These are phyloP conservation scores for Tricholaema leucomelas DNA, from an alignment of 2,113 vertebrate species.

Conservation along the genomic window DNA sequence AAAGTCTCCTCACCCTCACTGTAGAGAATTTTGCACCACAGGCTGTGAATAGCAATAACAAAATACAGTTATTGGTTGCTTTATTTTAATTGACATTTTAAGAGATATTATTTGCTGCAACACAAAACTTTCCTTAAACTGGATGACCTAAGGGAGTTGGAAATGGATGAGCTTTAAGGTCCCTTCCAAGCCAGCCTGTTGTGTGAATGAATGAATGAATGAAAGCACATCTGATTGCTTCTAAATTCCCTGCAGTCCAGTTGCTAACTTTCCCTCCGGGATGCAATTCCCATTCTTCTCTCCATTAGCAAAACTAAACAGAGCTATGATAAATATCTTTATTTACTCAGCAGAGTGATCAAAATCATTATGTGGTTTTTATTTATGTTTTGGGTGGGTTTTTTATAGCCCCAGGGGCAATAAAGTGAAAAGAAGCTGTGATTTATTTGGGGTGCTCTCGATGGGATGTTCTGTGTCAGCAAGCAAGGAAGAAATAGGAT, in stretches of 20 bases:
- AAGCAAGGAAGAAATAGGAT: slow-evolving; percentile 12
- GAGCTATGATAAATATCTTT: slow-evolving; percentile 75
- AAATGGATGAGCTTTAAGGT: no score
- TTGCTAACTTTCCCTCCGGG: background rate
- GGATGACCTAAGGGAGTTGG: no score
- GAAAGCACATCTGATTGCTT: background rate
- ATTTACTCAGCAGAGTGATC: slow-evolving; percentile 76
- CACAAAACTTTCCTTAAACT: no score
- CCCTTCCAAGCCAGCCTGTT: no score
- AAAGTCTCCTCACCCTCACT: no score
- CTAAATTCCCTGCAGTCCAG: background rate
- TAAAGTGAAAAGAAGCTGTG: slow-evolving; percentile 49
- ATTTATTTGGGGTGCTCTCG: slow-evolving; percentile 76
- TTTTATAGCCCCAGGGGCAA: slow-evolving; percentile 64
- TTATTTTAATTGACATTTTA: no score
- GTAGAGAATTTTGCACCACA: no score
- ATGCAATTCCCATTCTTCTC: slow-evolving; percentile 39
- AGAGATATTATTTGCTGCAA: no score
- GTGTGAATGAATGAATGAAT: background rate
- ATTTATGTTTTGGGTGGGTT: background rate
- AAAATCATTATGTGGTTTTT: slow-evolving; percentile 44
- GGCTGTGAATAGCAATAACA: no score
- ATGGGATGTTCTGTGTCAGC: slow-evolving; percentile 67
- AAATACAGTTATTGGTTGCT: no score
- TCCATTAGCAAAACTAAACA: slow-evolving; percentile 80